Conservation (phyloP, 2,113 vertebrate species). For the Dasyprocta punctata region DNA sequence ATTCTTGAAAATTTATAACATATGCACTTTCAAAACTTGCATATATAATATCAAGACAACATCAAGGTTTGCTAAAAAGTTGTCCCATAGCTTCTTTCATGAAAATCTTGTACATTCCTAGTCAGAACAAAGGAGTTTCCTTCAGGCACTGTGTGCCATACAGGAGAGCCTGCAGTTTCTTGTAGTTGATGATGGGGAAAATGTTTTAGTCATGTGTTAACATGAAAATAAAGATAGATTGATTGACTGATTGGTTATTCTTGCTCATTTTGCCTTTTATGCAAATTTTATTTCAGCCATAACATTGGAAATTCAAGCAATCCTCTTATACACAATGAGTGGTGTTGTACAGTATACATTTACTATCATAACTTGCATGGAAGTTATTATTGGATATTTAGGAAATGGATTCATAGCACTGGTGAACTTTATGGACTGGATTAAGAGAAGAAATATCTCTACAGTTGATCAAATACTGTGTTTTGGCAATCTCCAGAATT, state of each 20-base stretch:
- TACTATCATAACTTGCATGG: not conserved
- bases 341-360: not conserved
- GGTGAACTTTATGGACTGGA: not conserved
- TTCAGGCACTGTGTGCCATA: not conserved
- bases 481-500: not conserved
- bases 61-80: not conserved
- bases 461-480: not conserved
- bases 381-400: not conserved
- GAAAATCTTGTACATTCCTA: not conserved
- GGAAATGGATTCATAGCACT: not conserved
- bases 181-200: not conserved
- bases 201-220: not conserved
- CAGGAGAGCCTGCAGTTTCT: not conserved
- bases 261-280: not conserved
- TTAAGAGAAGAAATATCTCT: not conserved
- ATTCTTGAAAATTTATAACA: not conserved
- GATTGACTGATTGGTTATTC: not conserved
- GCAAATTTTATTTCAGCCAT: not conserved
- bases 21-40: not conserved
- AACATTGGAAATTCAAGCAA: not conserved
- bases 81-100: not conserved
- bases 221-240: not conserved
- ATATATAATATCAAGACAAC: not conserved
- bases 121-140: not conserved
- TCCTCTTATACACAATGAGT: not conserved